Conservation (phyloP, 2,888 invertebrate genomes). For the Cryptocephalus primarius region DNA sequence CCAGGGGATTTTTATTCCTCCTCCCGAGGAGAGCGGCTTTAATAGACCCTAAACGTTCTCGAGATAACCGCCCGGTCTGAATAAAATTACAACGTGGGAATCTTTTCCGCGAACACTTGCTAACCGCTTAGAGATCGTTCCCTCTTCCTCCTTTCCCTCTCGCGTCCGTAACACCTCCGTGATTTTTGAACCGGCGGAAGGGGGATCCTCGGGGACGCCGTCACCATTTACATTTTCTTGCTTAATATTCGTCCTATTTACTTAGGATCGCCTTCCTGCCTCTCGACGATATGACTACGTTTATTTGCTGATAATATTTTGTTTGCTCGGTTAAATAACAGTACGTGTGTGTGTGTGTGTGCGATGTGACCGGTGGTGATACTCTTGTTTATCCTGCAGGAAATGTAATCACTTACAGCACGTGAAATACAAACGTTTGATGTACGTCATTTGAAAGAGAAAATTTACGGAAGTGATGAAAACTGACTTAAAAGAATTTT, state of each 20-base stretch:
- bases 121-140: conserved; percentile 5
- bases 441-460: too few species aligned
- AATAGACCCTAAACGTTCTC: conserved; percentile 16
- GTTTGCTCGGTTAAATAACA: not conserved
- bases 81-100: conserved; percentile 22
- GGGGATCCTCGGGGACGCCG: too few species aligned
- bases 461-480: too few species aligned
- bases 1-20: not conserved
- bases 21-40: conserved; percentile 7
- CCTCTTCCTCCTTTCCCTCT: too few species aligned
- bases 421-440: too few species aligned
- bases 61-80: conserved; percentile 14
- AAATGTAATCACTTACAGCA: too few species aligned
- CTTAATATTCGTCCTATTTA: conserved; percentile 16
- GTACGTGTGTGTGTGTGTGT: too few species aligned
- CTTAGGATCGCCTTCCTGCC: conserved; percentile 15
- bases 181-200: too few species aligned
- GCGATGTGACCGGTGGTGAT: too few species aligned
- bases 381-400: too few species aligned
- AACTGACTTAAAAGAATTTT: too few species aligned
- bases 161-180: too few species aligned
- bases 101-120: conserved; percentile 17
- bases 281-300: not conserved
- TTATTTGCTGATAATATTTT: not conserved
- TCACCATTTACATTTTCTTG: conserved; percentile 17